Percentiles rank a stretch among this genome's conserved stretches.
Evolutionary conservation across 1,140 invertebrate species (phyloP).

Genomic region (Neotoxoptera formosana): DNA sequence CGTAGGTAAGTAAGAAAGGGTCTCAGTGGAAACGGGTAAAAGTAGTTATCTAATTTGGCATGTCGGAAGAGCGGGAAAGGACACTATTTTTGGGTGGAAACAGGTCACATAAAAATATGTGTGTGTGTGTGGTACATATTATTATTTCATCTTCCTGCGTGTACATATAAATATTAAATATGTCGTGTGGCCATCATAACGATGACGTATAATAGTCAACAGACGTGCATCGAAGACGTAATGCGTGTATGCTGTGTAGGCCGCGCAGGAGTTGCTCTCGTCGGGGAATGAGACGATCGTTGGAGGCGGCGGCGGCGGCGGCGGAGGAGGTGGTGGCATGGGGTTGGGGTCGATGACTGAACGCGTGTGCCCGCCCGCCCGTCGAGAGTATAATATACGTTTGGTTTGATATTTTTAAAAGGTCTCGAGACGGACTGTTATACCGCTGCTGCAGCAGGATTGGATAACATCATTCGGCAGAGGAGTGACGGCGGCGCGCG

Average conservation of each 20-base stretch:
- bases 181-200: not conserved
- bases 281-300: not conserved
- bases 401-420: slow-evolving; percentile 37
- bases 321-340: not conserved
- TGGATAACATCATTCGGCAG: not conserved
- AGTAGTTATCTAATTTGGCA: not conserved
- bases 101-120: no score
- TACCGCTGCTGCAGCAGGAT: no score
- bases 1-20: no score
- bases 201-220: not conserved
- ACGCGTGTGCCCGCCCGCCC: not conserved
- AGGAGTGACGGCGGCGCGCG: not conserved
- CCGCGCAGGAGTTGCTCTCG: not conserved
- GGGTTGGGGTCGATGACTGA: slow-evolving; percentile 12
- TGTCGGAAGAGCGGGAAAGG: no score
- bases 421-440: not conserved
- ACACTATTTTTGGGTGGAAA: no score
- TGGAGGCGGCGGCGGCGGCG: not conserved
- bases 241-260: not conserved
- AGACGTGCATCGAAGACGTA: not conserved
- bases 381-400: not conserved
- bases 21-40: not conserved
- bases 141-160: not conserved
- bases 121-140: no score
- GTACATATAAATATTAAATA: not conserved